These are phyloP conservation scores for Lasioglossum leucozonium DNA, from an alignment of 2,888 invertebrate species.

Conservation along the genomic window DNA sequence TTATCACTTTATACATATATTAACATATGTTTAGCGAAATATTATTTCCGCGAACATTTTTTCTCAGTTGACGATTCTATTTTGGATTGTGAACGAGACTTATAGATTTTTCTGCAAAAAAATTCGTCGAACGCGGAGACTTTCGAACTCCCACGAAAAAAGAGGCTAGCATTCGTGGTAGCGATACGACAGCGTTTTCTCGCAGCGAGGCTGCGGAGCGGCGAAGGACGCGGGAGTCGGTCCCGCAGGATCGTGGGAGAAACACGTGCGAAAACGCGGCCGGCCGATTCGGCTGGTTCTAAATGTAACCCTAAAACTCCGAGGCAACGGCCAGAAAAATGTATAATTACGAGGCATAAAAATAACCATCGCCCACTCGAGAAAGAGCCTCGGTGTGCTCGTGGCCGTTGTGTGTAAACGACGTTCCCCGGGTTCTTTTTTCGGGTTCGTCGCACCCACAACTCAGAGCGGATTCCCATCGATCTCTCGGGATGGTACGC, in stretches of 20 bases:
- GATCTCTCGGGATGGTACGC: slow-evolving; percentile 71
- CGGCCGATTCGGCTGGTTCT: slow-evolving; percentile 62
- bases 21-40: too few relatives aligned
- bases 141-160: slow-evolving; percentile 12
- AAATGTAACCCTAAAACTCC: slow-evolving; percentile 80
- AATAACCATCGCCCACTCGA: slow-evolving; percentile 82
- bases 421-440: slow-evolving; percentile 57
- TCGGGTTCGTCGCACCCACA: slow-evolving; percentile 80
- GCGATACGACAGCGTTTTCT: slow-evolving; percentile 14
- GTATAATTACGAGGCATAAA: slow-evolving; percentile 85
- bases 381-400: slow-evolving; percentile 47
- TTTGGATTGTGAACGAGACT: background rate
- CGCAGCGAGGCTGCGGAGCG: background rate
- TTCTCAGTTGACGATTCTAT: background rate
- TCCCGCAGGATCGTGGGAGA: slow-evolving; percentile 72
- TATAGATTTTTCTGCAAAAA: background rate
- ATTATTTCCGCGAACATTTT: background rate
- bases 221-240: slow-evolving; percentile 20
- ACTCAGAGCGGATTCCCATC: slow-evolving; percentile 80
- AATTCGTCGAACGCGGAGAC: background rate
- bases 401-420: slow-evolving; percentile 40
- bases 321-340: slow-evolving; percentile 77
- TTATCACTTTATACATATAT: too few relatives aligned
- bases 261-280: slow-evolving; percentile 64
- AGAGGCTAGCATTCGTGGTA: background rate